Evolutionary conservation across 2,888 invertebrate species (phyloP).

Genomic region (Perithous albicinctus): DNA sequence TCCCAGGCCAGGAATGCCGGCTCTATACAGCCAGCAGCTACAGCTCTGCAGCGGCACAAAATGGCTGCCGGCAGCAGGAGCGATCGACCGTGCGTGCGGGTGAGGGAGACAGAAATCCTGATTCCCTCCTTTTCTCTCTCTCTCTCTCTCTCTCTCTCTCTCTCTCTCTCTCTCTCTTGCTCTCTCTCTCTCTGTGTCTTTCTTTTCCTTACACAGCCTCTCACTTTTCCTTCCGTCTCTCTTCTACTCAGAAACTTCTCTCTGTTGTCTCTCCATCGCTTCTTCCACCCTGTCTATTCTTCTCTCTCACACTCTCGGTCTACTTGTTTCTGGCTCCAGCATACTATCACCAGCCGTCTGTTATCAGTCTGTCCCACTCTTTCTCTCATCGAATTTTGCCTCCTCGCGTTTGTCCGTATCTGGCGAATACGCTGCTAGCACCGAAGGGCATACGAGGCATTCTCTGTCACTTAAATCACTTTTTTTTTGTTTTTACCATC

Average conservation of each 20-base stretch:
- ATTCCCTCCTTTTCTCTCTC: conserved; percentile 57
- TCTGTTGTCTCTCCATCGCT: not conserved
- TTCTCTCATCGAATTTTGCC: conserved; percentile 38
- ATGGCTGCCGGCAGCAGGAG: conserved; percentile 80
- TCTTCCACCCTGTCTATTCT: conserved; percentile 13
- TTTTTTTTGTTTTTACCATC: too few species aligned
- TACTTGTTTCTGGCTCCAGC: conserved; percentile 11
- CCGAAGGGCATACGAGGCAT: too few species aligned
- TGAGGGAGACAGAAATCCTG: conserved; percentile 71
- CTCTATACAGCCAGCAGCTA: conserved; percentile 72
- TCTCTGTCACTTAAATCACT: too few species aligned
- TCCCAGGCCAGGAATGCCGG: conserved; percentile 77
- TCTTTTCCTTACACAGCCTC: conserved; percentile 37
- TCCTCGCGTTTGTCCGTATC: conserved; percentile 35
- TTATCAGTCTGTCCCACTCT: conserved; percentile 25
- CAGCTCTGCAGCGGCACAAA: conserved; percentile 81
- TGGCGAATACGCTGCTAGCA: too few species aligned
- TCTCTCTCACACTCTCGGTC: conserved; percentile 27
- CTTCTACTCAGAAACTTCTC: not conserved
- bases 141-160: too few species aligned
- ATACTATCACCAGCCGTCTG: conserved; percentile 34
- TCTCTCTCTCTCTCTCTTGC: too few species aligned
- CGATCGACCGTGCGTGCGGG: conserved; percentile 80
- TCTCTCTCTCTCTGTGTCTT: too few species aligned
- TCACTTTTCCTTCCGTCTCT: conserved; percentile 46